phyloP scores from a whole-genome alignment of 2,797 vertebrate species.

The Dromococcyx pavoninus region DNA sequence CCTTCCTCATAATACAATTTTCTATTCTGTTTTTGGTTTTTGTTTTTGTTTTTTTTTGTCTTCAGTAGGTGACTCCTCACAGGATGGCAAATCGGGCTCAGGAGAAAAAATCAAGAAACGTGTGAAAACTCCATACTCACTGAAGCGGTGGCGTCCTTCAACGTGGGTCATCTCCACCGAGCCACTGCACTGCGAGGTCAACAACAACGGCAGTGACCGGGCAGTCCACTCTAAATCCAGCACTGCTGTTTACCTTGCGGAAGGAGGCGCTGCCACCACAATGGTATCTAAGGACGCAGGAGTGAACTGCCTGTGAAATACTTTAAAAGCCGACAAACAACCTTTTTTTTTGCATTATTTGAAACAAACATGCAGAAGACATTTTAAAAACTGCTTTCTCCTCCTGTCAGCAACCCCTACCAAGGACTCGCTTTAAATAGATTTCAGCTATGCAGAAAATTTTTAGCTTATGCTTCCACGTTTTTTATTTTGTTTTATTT shows the following conservation, averaged over 20 bases:
- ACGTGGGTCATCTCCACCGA: conserved; percentile 98
- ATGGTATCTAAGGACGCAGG: conserved; percentile 85
- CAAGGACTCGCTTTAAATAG: conserved; percentile 91
- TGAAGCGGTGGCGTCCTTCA: conserved; percentile 96
- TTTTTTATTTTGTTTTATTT: conserved; percentile 77
- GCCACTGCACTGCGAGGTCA: conserved; percentile 88
- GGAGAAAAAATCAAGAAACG: conserved; percentile 98
- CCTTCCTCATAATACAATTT: conserved; percentile 2
- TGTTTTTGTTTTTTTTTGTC: background rate
- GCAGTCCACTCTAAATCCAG: conserved; percentile 87
- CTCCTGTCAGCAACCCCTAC: conserved; percentile 77
- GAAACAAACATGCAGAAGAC: conserved; percentile 73
- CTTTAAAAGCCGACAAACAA: conserved; percentile 63
- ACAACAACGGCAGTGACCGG: conserved; percentile 75
- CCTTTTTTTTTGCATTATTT: conserved; percentile 70
- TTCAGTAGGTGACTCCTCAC: conserved; percentile 81
- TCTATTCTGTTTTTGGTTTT: background rate
- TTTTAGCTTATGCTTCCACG: conserved; percentile 88
- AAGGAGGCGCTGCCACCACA: conserved; percentile 84
- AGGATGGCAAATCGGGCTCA: conserved; percentile 85
- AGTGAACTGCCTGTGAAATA: conserved; percentile 89
- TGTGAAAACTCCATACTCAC: conserved; percentile 96
- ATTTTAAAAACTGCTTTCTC: conserved; percentile 76
- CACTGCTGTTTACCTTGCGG: conserved; percentile 88
- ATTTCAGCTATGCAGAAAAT: conserved; percentile 96